Evolutionary conservation across 2,113 vertebrate genomes (phyloP).

Genomic region (Nipponia nippon): DNA sequence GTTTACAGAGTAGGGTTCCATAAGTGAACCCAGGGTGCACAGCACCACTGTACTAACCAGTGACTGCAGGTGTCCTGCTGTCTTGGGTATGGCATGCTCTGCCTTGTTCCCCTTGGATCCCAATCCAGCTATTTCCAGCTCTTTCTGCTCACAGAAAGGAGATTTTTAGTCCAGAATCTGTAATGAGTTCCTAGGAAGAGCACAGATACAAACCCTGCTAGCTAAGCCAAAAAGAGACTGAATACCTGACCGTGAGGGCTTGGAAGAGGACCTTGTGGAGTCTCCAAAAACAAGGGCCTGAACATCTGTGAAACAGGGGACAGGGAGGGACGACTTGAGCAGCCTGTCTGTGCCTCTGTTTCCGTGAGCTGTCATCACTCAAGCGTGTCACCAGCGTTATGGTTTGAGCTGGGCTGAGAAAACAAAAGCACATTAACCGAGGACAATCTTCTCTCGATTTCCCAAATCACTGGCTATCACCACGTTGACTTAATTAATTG

Average conservation of each 20-base stretch:
- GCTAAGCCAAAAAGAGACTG: neutral
- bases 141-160: neutral
- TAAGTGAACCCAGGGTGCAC: neutral
- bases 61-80: neutral
- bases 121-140: neutral
- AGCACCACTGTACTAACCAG: neutral
- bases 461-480: slow-evolving; percentile 28
- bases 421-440: neutral
- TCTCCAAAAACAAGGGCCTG: neutral
- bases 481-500: slow-evolving; percentile 47
- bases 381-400: fast-evolving
- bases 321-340: neutral
- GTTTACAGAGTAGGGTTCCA: too few species aligned
- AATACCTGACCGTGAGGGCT: neutral
- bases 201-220: neutral
- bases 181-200: neutral
- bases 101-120: neutral
- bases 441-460: neutral
- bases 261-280: neutral
- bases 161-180: neutral
- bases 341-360: neutral
- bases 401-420: neutral
- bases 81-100: neutral
- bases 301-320: neutral
- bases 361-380: neutral